Evolutionary conservation across 2,888 invertebrate genomes (phyloP), one percentile per base, ranked within the genome.

Genomic region (Abrostola tripartita): DNA sequence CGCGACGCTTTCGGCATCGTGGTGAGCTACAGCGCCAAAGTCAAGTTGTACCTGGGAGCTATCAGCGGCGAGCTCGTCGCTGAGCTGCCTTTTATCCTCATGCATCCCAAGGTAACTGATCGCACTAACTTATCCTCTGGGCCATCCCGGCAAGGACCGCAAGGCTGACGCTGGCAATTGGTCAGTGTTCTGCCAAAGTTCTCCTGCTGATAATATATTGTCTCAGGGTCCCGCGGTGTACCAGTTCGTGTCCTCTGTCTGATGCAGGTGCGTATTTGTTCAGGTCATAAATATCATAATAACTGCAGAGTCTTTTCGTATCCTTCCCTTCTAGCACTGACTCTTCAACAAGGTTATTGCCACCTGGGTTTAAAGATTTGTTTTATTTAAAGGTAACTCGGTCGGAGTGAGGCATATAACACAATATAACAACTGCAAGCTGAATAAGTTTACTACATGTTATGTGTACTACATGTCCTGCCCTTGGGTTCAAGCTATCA

Each of bases 1-100:
- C 97, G 98, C 70, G 99, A 99, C 90, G 97, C 98, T 56, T 98
- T 99, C 87, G 99, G 99, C 67, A 99, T 99, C 83, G 97, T 99
- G 77, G 98, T 99, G 10, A 98, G 98, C 47, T 99, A 99, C 95
- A 98, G 98, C 62, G 98, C 98, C 44, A 99, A 99, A 94, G 98
- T 99, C 57, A 98, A 99, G 92, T 95, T 99, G 56, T 98, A 98
- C 90, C 95, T 99, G 76, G 99, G 98, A 24, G 98, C 99, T 53
- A 95, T 99, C 75, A 98, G 98, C 67, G 99, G 99, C 6, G 99
- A 99, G 93, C 93, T 99, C 52, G 96, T 97, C 37, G 98, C 99
- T 5, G 98, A 98, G 91, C 92, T 98, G 85, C 98, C 98, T 49
- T 98, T 98, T 92, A 97, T 98, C 73, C 94, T 98, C 75, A 98